phyloP scores from a whole-genome alignment of 1,140 invertebrate genomes.

The Varroa destructor region DNA sequence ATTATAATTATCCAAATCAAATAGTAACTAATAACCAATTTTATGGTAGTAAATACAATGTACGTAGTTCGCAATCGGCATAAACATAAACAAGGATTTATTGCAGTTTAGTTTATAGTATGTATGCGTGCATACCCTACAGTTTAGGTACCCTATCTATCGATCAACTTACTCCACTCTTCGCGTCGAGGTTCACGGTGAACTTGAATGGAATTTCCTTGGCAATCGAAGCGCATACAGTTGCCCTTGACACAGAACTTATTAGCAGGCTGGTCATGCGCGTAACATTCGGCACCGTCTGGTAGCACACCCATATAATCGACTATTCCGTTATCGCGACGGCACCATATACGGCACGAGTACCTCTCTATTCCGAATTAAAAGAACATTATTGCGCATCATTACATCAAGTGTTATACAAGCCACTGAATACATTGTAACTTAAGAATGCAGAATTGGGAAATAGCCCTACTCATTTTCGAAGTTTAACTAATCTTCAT shows the following conservation, averaged over 20 bases:
- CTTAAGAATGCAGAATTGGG: background rate
- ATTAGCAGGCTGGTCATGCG: background rate
- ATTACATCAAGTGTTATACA: background rate
- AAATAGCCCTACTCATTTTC: too few relatives aligned
- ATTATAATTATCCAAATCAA: too few relatives aligned
- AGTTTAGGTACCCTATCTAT: background rate
- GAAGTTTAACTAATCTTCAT: too few relatives aligned
- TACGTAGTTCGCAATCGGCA: too few relatives aligned
- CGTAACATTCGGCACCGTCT: conserved; percentile 1
- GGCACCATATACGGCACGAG: conserved; percentile 20
- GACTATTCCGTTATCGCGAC: background rate
- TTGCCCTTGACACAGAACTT: conserved; percentile 12
- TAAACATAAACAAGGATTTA: too few relatives aligned
- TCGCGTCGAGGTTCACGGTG: background rate
- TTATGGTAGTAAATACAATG: too few relatives aligned
- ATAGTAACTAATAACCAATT: too few relatives aligned
- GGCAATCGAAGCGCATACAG: conserved; percentile 20
- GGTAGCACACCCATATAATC: conserved; percentile 8
- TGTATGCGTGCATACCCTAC: too few relatives aligned
- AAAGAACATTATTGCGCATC: background rate
- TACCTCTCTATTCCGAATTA: background rate
- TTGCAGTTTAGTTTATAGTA: too few relatives aligned
- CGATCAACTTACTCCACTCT: background rate
- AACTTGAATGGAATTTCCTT: conserved; percentile 3
- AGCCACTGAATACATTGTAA: background rate